phyloP scores from a whole-genome alignment of 1,140 invertebrate genomes.

The Epicauta chinensis region DNA sequence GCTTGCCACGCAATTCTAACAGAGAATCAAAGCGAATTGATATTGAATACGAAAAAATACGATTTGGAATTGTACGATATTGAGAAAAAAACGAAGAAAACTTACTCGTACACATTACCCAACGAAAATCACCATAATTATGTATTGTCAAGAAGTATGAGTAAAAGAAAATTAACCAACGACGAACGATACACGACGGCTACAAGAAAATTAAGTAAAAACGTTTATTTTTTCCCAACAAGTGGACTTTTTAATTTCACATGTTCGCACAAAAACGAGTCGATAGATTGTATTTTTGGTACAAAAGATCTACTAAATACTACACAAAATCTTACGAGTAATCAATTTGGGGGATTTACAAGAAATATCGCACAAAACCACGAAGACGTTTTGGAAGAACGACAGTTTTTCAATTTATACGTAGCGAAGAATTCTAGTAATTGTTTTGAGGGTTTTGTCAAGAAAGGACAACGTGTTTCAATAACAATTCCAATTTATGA shows the following conservation, averaged over 20 bases:
- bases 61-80: conserved; percentile 48
- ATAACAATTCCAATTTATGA: conserved; percentile 41
- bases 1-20: conserved; percentile 48
- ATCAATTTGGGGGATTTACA: conserved; percentile 1
- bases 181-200: conserved; percentile 52
- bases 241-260: conserved; percentile 37
- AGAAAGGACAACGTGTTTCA: conserved; percentile 19
- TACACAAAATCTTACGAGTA: conserved; percentile 4
- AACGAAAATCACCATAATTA: no score
- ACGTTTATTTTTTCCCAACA: conserved; percentile 55
- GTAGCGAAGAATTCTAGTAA: not conserved
- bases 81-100: conserved; percentile 39
- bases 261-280: conserved; percentile 20
- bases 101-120: conserved; percentile 41
- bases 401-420: conserved; percentile 18
- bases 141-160: conserved; percentile 29
- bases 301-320: conserved; percentile 17
- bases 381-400: conserved; percentile 31
- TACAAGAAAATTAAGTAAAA: conserved; percentile 50
- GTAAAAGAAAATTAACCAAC: conserved; percentile 50
- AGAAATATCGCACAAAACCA: conserved; percentile 12
- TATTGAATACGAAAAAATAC: conserved; percentile 49
- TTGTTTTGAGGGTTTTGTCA: conserved; percentile 10
- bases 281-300: conserved; percentile 23
- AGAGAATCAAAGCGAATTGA: conserved; percentile 44